Evolutionary conservation across 1,140 invertebrate genomes (phyloP).

Genomic region (Lasaia peninsularis): DNA sequence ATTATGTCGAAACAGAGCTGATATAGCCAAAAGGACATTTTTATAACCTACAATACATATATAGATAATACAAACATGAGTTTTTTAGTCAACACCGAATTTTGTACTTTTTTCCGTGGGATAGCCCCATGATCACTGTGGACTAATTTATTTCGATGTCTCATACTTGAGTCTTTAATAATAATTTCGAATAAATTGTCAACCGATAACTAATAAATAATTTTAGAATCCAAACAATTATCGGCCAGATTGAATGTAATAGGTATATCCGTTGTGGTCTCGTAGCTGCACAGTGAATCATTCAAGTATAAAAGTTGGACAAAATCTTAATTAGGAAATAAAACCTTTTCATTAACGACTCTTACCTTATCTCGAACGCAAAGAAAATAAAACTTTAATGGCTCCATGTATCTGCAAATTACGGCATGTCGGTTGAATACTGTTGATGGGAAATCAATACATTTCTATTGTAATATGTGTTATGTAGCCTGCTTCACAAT

Average conservation of each 20-base stretch:
- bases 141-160: conserved; percentile 74
- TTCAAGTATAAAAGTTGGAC: conserved; percentile 70
- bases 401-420: conserved; percentile 70
- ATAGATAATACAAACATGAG: conserved; percentile 64
- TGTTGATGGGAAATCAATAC: conserved; percentile 72
- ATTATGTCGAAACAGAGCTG: conserved; percentile 58
- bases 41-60: conserved; percentile 68
- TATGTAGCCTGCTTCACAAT: conserved; percentile 65
- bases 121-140: conserved; percentile 68
- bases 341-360: conserved; percentile 30
- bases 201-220: conserved; percentile 69
- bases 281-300: conserved; percentile 62
- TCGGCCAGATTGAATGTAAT: conserved; percentile 45
- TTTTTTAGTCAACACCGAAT: conserved; percentile 71
- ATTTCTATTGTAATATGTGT: conserved; percentile 75
- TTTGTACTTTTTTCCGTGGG: conserved; percentile 71
- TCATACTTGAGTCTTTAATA: conserved; percentile 65
- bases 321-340: conserved; percentile 37
- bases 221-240: conserved; percentile 39
- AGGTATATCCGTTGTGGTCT: conserved; percentile 73
- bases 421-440: conserved; percentile 70
- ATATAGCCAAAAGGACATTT: conserved; percentile 61
- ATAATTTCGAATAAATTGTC: conserved; percentile 71
- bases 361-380: conserved; percentile 52
- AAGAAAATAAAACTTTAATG: conserved; percentile 50